These are phyloP conservation scores for Charina bottae DNA, from an alignment of 2,113 vertebrate species.

Conservation along the genomic window DNA sequence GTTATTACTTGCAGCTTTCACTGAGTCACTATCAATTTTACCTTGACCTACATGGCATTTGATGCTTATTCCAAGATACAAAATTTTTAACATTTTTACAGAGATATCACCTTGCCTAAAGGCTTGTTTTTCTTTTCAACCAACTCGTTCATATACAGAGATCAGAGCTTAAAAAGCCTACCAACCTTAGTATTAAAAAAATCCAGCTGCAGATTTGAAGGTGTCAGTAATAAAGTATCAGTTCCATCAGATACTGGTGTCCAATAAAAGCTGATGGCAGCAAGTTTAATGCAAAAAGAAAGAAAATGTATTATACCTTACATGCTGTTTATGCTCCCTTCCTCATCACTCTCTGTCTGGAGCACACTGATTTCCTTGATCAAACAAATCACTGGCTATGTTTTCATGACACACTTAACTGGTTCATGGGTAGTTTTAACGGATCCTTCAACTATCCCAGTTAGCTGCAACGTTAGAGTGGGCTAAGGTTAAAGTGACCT, in stretches of 20 bases:
- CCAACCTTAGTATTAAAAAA: not conserved
- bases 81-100: slow-evolving; percentile 7
- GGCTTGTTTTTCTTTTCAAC: slow-evolving; percentile 2
- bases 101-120: slow-evolving; percentile 21
- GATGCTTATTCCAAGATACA: slow-evolving; percentile 26
- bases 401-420: not conserved
- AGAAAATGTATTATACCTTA: not conserved
- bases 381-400: not conserved
- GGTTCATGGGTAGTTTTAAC: not conserved
- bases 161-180: not conserved
- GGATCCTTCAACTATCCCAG: not conserved
- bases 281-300: not conserved
- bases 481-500: not conserved
- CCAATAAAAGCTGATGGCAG: not conserved
- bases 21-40: slow-evolving; percentile 13
- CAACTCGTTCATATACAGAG: slow-evolving; percentile 9
- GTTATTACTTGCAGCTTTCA: not conserved
- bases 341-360: not conserved
- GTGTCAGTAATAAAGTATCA: not conserved
- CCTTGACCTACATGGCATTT: not conserved
- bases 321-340: not conserved
- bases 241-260: not conserved
- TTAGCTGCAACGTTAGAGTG: not conserved
- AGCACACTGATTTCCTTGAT: not conserved
- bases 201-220: not conserved